A percentile compares a stretch with the other conserved stretches of the same genome.
phyloP scores from a whole-genome alignment of 23 tunicate species.

The Halocynthia roretzi region DNA sequence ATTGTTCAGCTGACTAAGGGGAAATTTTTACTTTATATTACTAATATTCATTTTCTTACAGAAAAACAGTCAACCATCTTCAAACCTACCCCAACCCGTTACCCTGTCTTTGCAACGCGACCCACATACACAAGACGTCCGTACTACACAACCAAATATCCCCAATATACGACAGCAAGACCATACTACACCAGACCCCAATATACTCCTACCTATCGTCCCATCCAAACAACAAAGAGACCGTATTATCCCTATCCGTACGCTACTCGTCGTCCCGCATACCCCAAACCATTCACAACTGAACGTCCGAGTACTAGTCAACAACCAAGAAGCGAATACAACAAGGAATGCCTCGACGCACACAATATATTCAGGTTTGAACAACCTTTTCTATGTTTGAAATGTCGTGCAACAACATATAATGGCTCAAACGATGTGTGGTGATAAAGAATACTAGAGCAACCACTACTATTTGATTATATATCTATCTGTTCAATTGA shows the following conservation, averaged over 20 bases:
- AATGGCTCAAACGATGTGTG: too few relatives aligned
- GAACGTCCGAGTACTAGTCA: constrained; percentile 1
- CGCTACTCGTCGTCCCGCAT: not conserved
- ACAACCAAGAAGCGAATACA: constrained; percentile 12
- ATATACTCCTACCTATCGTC: not conserved
- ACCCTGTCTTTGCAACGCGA: not conserved
- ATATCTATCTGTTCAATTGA: too few relatives aligned
- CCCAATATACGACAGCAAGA: constrained; percentile 11
- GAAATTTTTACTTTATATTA: too few relatives aligned
- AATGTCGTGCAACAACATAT: too few relatives aligned
- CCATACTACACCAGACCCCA: constrained; percentile 7
- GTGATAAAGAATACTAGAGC: too few relatives aligned
- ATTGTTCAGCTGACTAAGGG: too few relatives aligned
- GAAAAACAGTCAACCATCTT: not conserved
- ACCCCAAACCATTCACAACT: constrained; percentile 2
- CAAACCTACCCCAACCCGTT: not conserved
- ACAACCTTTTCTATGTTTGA: too few relatives aligned
- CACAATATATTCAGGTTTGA: constrained; percentile 12
- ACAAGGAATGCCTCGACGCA: constrained; percentile 17
- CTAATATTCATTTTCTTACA: not conserved
- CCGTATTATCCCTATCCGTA: not conserved
- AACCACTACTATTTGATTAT: too few relatives aligned
- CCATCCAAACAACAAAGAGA: not conserved
- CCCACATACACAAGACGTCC: not conserved
- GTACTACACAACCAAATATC: too few relatives aligned